A percentile compares a stretch with the other conserved stretches of the same genome.
Evolutionary conservation across 2,797 vertebrate genomes (phyloP).

Genomic region (Acanthiza pusilla): DNA sequence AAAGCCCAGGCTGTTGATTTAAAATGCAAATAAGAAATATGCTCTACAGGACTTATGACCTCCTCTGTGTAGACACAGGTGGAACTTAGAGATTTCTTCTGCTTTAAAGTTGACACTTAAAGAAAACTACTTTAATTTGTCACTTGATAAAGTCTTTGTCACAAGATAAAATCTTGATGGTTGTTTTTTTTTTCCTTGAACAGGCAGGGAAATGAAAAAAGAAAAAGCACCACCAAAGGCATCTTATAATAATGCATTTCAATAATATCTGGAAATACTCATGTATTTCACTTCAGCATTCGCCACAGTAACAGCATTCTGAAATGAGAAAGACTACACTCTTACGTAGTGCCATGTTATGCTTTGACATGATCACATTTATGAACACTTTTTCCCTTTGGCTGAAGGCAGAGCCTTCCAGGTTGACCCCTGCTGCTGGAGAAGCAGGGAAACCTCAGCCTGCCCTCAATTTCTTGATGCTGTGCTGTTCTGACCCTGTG

Average conservation of each 20-base stretch:
- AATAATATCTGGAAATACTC: not conserved
- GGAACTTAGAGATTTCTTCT: not conserved
- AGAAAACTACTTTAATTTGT: not conserved
- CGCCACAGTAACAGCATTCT: not conserved
- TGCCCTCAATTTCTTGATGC: not conserved
- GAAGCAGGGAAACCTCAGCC: not conserved
- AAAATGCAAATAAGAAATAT: slow-evolving; percentile 41
- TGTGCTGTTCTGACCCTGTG: not conserved
- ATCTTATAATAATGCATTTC: not conserved
- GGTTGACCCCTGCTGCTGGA: not conserved
- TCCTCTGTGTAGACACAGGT: not conserved
- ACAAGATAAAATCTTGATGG: not conserved
- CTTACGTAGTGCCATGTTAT: not conserved
- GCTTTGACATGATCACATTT: not conserved
- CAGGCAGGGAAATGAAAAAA: not conserved
- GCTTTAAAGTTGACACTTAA: not conserved
- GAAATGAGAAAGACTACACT: not conserved
- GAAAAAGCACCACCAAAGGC: not conserved
- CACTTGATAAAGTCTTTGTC: not conserved
- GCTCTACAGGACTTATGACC: not conserved
- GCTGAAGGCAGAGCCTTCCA: not conserved
- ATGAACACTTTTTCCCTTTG: not conserved
- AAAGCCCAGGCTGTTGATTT: slow-evolving; percentile 22
- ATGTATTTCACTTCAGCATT: not conserved
- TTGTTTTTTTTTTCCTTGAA: not conserved